Evolutionary conservation across 1,140 invertebrate genomes (phyloP).

Genomic region (Pseudomyrmex dendroicus): DNA sequence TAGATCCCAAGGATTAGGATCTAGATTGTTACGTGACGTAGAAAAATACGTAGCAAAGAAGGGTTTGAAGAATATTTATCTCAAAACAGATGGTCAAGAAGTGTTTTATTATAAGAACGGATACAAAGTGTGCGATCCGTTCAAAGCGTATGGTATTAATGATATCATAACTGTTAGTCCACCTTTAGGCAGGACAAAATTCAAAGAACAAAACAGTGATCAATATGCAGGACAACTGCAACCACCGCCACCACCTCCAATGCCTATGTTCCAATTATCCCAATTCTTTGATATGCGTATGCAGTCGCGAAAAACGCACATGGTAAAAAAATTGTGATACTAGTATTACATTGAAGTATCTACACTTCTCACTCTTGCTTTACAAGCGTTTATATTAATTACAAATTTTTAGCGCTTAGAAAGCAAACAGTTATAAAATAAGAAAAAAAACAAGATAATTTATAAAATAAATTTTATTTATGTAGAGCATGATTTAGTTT

Average conservation of each 20-base stretch:
- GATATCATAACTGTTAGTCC: constrained; percentile 70
- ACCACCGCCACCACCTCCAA: constrained; percentile 82
- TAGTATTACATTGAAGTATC: constrained; percentile 28
- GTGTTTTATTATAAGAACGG: constrained; percentile 91
- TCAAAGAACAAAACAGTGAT: constrained; percentile 61
- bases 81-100: constrained; percentile 92
- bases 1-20: constrained; percentile 90
- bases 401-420: constrained; percentile 1
- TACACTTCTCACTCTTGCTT: neutral
- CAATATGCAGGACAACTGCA: constrained; percentile 77
- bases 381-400: neutral
- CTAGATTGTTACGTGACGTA: constrained; percentile 88
- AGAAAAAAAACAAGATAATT: neutral
- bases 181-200: constrained; percentile 55
- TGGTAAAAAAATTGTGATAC: constrained; percentile 75
- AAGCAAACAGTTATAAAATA: neutral
- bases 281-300: constrained; percentile 67
- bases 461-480: neutral
- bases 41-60: constrained; percentile 89
- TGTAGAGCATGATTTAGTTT: neutral
- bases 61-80: constrained; percentile 88
- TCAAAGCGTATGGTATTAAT: constrained; percentile 87
- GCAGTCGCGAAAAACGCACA: constrained; percentile 73
- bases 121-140: constrained; percentile 88
- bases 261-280: constrained; percentile 75